A percentile compares a stretch with the other conserved stretches of the same genome.
These are phyloP conservation scores for Marasmarcha lunaedactyla DNA, from an alignment of 2,888 invertebrate genomes.

Conservation along the genomic window DNA sequence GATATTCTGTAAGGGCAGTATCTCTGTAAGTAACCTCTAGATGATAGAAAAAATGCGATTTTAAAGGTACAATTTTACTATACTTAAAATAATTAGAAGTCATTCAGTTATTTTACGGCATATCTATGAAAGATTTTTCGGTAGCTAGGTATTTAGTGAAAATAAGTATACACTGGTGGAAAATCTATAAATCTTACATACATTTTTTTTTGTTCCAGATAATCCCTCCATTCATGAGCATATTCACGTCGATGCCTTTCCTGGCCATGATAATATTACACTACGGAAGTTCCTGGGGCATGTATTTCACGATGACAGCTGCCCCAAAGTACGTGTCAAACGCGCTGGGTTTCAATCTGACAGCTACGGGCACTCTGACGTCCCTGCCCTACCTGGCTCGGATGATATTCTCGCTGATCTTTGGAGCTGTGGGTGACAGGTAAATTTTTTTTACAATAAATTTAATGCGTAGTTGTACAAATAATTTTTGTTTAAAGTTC, in stretches of 20 bases:
- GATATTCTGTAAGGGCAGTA: too few relatives aligned
- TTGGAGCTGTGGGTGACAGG: constrained; percentile 78
- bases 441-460: too few relatives aligned
- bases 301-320: constrained; percentile 81
- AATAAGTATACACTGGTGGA: too few relatives aligned
- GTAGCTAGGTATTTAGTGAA: too few relatives aligned
- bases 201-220: constrained; percentile 46
- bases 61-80: too few relatives aligned
- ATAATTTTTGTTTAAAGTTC: not conserved
- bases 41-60: too few relatives aligned
- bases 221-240: constrained; percentile 73
- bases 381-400: constrained; percentile 79
- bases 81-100: too few relatives aligned
- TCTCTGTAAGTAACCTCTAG: too few relatives aligned
- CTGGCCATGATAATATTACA: constrained; percentile 76
- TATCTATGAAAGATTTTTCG: too few relatives aligned
- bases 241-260: constrained; percentile 77
- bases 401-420: constrained; percentile 77
- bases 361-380: constrained; percentile 77
- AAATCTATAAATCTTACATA: too few relatives aligned
- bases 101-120: too few relatives aligned
- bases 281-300: constrained; percentile 81
- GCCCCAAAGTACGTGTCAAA: constrained; percentile 82
- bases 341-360: constrained; percentile 77
- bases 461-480: constrained; percentile 1